Base-by-base conservation (phyloP, 2,888 invertebrate species). In the Seladonia tumulorum region DNA sequence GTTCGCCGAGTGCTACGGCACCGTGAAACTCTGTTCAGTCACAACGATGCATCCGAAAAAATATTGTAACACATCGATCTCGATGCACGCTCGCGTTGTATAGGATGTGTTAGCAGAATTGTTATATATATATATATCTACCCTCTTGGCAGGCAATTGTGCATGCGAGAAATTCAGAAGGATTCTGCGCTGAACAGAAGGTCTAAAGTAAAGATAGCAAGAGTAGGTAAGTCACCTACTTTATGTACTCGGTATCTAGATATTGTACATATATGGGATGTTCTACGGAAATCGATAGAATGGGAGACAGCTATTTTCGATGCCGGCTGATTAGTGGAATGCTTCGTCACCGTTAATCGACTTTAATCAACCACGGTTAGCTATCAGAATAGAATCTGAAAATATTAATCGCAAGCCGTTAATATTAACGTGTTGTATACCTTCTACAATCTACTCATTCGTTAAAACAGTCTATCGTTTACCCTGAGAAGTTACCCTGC, bases 131-230 rank as follows among this genome's bases (percentile, higher is more conserved):
- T n/a, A n/a, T n/a, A n/a, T n/a, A 85, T 79, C 84, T 89, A 89
- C 83, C 83, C 83, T 87, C 83, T 89, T 89, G 85, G 89, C 90
- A 90, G 86, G 87, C 89, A 83, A 78, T 83, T 84, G 85, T 89
- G 86, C 90, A 90, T 90, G 90, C 90, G 87, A 85, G 86, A 87
- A 89, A 74, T 75, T 84, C 77, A 70, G 83, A 84, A 86, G 84
- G 84, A 86, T 84, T 87, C 80, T 83, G 85, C 81, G 79, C 72
- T 76, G 84, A 80, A 79, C 76, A 79, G 85, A 80, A 90, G 78
- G 72, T 76, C 90, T 90, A 89, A 76, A 83, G 71, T 89, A 89
- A 83, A 90, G 80, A 72, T 70, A 85, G 84, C 79, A 88, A 83
- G 81, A 79, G 72, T 84, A 90, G 86, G 85, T 88, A 82, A 78